Base-by-base conservation (phyloP, 2,888 invertebrate genomes). In the Gymnosoma rotundatum region DNA sequence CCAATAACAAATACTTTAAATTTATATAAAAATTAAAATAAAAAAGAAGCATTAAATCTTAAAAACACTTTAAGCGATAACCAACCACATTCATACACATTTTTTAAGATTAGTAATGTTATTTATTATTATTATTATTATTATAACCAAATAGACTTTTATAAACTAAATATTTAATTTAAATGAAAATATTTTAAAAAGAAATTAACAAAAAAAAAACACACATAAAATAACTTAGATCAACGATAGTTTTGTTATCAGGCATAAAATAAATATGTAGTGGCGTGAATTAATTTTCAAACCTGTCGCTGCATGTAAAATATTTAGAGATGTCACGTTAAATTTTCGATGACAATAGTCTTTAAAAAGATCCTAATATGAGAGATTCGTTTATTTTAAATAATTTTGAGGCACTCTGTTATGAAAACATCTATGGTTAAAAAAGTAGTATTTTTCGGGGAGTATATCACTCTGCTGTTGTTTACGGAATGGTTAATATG, bases 21-120 rank as follows among this genome's bases (percentile, higher is more conserved):
- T 76, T 83, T 72, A 73, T 67, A 79, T 72, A 64, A 70, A 58
- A 42, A 14, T 61, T 20, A 10, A 48, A 66, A 50, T n/a, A 76
- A 64, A 66, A 42, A 32, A 58, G 52, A 14, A 78, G 58, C 73
- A 70, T 78, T 78, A 76, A 58, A 76, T 58, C 60, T 78, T 73
- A 20, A 73, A 73, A 45, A 78, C 72, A 83, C 60, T 54, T 61
- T 61, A 54, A 76, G 58, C 45, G 14, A 73, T 75, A 83, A 61
- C 54, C 52, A 60, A 52, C 45, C 63, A 75, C 76, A 80, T 48
- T 48, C 52, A 36, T 70, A 54, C 56, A 52, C 61, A 78, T 72
- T 84, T 78, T 82, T 32, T 78, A 20, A 78, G 58, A 81, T 81
- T 78, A 78, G 81, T 81, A 78, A 81, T 69, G 78, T 83, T 80